These are phyloP conservation scores for Limnodromus scolopaceus DNA, from an alignment of 2,797 vertebrate species.

Conservation along the genomic window DNA sequence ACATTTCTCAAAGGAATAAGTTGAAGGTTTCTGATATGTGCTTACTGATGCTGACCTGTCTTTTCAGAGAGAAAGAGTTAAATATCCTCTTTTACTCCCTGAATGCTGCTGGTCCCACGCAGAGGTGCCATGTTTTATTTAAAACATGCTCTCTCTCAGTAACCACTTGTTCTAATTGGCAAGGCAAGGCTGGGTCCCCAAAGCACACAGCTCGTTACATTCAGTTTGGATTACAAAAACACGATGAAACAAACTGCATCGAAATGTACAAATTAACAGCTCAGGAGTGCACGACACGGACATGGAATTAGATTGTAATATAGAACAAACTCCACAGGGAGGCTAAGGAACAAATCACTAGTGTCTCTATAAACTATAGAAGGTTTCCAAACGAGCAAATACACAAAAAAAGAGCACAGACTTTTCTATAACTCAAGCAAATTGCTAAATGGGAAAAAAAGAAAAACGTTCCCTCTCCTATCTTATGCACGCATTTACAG, in stretches of 20 bases:
- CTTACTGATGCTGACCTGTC: slow-evolving; percentile 5
- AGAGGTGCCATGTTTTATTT: slow-evolving; percentile 83
- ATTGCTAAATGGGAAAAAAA: slow-evolving; percentile 59
- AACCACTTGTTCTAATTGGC: slow-evolving; percentile 85
- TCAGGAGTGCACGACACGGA: slow-evolving; percentile 72
- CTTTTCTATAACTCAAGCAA: slow-evolving; percentile 74
- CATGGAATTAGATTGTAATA: slow-evolving; percentile 79
- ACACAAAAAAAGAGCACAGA: slow-evolving; percentile 57
- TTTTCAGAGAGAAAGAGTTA: slow-evolving; percentile 71
- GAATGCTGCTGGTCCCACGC: slow-evolving; percentile 53
- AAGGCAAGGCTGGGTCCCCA: slow-evolving; percentile 80
- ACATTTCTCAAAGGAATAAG: not conserved
- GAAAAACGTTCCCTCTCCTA: not conserved
- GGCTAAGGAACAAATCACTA: slow-evolving; percentile 74
- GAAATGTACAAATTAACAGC: slow-evolving; percentile 83
- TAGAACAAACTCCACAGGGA: slow-evolving; percentile 77
- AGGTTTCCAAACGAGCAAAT: slow-evolving; percentile 77
- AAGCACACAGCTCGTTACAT: slow-evolving; percentile 82
- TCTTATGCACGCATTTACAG: slow-evolving; percentile 30
- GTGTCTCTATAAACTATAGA: slow-evolving; percentile 74
- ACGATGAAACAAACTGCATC: slow-evolving; percentile 81
- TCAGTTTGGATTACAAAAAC: slow-evolving; percentile 84
- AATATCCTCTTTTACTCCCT: slow-evolving; percentile 64
- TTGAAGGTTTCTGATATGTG: not conserved
- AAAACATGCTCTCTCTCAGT: slow-evolving; percentile 80